Evolutionary conservation across 2,888 invertebrate genomes (phyloP).

Genomic region (Drosophila incognita): DNA sequence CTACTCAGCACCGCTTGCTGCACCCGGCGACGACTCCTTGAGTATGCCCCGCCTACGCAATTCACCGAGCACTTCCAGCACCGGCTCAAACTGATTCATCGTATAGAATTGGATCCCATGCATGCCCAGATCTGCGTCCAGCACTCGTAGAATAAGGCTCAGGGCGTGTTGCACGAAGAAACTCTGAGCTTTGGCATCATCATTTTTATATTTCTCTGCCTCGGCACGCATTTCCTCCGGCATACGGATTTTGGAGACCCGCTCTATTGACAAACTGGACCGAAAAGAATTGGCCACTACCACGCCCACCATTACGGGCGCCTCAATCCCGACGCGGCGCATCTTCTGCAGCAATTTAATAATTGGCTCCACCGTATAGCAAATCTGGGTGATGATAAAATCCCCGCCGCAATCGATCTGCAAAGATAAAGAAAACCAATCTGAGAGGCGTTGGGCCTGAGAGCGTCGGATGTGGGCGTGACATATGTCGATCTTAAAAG

Average conservation of each 20-base stretch:
- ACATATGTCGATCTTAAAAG: too few relatives aligned
- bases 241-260: constrained; percentile 61
- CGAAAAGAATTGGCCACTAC: constrained; percentile 85
- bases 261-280: constrained; percentile 46
- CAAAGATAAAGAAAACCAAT: constrained; percentile 6
- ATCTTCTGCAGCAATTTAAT: constrained; percentile 89
- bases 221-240: constrained; percentile 31
- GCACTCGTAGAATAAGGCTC: constrained; percentile 58
- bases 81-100: constrained; percentile 68
- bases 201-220: constrained; percentile 33
- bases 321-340: constrained; percentile 87
- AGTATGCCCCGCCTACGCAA: constrained; percentile 34
- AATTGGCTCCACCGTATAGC: constrained; percentile 89
- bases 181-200: constrained; percentile 31
- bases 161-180: constrained; percentile 64
- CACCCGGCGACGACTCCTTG: neutral
- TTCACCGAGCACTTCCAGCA: constrained; percentile 20
- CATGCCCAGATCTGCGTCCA: constrained; percentile 68
- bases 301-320: constrained; percentile 93
- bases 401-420: constrained; percentile 91
- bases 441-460: neutral
- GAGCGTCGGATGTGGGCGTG: neutral
- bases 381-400: constrained; percentile 94
- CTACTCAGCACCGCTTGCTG: neutral
- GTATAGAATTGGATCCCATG: constrained; percentile 83